Conservation (phyloP, 1,140 invertebrate species). For the Meteorus sp. region DNA sequence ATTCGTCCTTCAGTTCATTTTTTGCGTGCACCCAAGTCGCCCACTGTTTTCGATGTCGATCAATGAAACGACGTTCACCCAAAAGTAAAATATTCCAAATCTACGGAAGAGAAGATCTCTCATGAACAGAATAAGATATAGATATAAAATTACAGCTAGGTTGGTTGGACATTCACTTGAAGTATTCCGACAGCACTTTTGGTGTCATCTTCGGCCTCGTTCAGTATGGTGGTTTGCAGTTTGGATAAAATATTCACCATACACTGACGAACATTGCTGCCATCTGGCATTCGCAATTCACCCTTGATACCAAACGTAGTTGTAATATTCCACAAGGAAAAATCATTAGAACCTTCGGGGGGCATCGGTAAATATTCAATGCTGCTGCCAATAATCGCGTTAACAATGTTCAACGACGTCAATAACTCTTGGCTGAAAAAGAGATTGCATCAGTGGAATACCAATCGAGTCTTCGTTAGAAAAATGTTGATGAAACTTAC, state of each 20-base stretch:
- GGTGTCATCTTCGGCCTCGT: constrained; percentile 72
- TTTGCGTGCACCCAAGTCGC: constrained; percentile 66
- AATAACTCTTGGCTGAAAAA: constrained; percentile 58
- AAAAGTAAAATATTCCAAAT: constrained; percentile 66
- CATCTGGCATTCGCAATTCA: constrained; percentile 64
- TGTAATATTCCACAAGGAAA: constrained; percentile 49
- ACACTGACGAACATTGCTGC: constrained; percentile 64
- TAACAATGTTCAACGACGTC: constrained; percentile 53
- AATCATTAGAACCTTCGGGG: constrained; percentile 59
- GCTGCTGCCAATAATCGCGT: constrained; percentile 56
- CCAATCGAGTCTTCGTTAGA: neutral
- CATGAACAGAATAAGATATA: too few species aligned
- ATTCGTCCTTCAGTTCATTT: constrained; percentile 64
- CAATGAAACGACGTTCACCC: constrained; percentile 57
- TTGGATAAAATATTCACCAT: constrained; percentile 60
- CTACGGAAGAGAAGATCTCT: constrained; percentile 50
- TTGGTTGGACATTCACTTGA: too few species aligned
- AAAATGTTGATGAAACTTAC: constrained; percentile 33
- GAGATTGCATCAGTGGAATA: constrained; percentile 26
- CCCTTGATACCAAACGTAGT: constrained; percentile 50
- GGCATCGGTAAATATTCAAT: constrained; percentile 65
- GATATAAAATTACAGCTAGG: too few species aligned
- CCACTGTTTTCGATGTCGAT: constrained; percentile 61
- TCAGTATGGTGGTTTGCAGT: constrained; percentile 65
- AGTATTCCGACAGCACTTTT: constrained; percentile 70